These are phyloP conservation scores for Erannis defoliaria DNA, from an alignment of 2,888 invertebrate genomes.

Conservation along the genomic window DNA sequence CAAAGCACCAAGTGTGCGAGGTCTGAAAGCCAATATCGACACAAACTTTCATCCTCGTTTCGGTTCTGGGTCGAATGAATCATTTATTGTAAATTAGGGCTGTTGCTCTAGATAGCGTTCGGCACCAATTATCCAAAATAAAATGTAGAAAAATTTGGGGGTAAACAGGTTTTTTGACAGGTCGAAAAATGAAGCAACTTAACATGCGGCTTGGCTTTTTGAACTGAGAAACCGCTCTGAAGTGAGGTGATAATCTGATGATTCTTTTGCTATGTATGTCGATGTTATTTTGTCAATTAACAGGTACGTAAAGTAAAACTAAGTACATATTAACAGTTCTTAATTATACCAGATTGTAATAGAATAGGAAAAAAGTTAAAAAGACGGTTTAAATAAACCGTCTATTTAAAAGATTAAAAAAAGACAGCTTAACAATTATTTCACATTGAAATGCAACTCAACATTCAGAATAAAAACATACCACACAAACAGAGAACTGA, in stretches of 20 bases:
- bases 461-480: not conserved
- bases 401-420: no score
- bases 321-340: no score
- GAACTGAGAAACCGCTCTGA: not conserved
- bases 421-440: no score
- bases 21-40: slow-evolving; percentile 56
- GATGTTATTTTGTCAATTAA: no score
- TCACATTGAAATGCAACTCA: not conserved
- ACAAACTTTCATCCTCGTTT: slow-evolving; percentile 68
- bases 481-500: not conserved
- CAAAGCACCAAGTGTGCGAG: slow-evolving; percentile 25
- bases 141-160: slow-evolving; percentile 33
- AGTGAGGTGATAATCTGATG: not conserved
- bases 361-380: no score
- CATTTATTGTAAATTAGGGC: slow-evolving; percentile 54
- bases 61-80: slow-evolving; percentile 68
- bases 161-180: slow-evolving; percentile 35
- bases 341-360: no score
- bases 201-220: no score
- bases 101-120: slow-evolving; percentile 36
- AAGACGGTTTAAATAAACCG: no score
- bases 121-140: slow-evolving; percentile 38
- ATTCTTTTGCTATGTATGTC: not conserved
- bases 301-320: no score
- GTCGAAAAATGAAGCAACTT: slow-evolving; percentile 30